Conservation (phyloP, 1,140 invertebrate genomes). For the Eumeta japonica region DNA sequence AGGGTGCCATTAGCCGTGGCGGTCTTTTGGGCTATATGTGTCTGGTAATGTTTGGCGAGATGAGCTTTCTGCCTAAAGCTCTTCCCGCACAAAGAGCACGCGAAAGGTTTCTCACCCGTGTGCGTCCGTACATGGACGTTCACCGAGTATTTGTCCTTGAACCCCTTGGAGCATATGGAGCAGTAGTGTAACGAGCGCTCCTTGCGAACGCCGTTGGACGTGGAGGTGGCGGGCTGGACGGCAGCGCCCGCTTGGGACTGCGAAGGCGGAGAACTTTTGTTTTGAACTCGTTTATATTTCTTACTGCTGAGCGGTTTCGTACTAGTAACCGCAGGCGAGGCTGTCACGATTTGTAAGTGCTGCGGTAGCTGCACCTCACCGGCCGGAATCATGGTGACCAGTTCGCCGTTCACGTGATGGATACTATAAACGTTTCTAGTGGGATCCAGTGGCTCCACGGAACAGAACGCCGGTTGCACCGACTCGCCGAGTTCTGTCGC, state of each 20-base stretch:
- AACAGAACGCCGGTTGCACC: slow-evolving; percentile 69
- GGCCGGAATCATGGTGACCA: slow-evolving; percentile 51
- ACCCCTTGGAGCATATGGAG: slow-evolving; percentile 88
- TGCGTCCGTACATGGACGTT: slow-evolving; percentile 90
- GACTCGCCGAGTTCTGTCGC: slow-evolving; percentile 72
- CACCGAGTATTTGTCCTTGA: slow-evolving; percentile 91
- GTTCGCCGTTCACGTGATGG: slow-evolving; percentile 50
- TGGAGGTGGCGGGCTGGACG: slow-evolving; percentile 54
- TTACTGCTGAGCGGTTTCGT: slow-evolving; percentile 54
- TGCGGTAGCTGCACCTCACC: slow-evolving; percentile 48
- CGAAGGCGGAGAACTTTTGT: slow-evolving; percentile 40
- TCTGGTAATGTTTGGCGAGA: slow-evolving; percentile 95
- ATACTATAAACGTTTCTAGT: slow-evolving; percentile 56
- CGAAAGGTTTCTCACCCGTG: slow-evolving; percentile 88
- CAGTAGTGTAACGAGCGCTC: slow-evolving; percentile 87
- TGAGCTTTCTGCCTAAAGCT: slow-evolving; percentile 95
- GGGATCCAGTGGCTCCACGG: slow-evolving; percentile 59
- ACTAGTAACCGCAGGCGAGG: slow-evolving; percentile 54
- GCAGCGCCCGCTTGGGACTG: slow-evolving; percentile 33
- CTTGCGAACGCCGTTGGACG: slow-evolving; percentile 66
- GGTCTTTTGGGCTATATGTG: slow-evolving; percentile 82
- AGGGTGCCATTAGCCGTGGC: slow-evolving; percentile 48
- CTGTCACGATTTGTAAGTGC: slow-evolving; percentile 53
- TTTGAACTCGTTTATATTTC: slow-evolving; percentile 54
- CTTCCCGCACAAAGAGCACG: slow-evolving; percentile 84